Evolutionary conservation across 2,797 vertebrate genomes (phyloP), one percentile per base, ranked within the genome.

Genomic region (Premnoplex brunnescens): DNA sequence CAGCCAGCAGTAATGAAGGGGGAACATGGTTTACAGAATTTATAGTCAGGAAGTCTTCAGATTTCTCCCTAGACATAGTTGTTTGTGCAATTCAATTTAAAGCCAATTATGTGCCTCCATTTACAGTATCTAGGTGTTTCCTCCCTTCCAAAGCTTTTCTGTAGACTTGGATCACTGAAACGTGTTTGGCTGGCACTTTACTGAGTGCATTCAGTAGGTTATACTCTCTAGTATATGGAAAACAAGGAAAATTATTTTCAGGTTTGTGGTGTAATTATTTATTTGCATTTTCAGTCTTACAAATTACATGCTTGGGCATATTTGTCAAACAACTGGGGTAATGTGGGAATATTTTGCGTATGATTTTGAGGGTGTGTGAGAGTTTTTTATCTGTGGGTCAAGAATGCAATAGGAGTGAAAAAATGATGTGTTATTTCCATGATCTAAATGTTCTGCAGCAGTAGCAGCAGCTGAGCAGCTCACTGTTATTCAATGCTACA

Each of bases 401-500:
- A 87, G 55, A 91, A 89, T 91, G 56, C 73, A 89, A 48, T 78
- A 81, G 96, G 91, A 96, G 95, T 98, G 98, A 98, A 98, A 98
- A 98, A 98, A 98, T 97, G 91, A 98, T 98, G 97, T 97, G 97
- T 98, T 98, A 98, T 98, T 98, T 97, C 97, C 93, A 92, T 97
- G 95, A 98, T 98, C 97, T 98, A 95, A 98, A 97, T 98, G 97
- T 98, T 97, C 97, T 97, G 97, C 97, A 97, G 97, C 98, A 98
- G 97, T 97, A 98, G 97, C 98, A 98, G 98, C 98, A 98, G 97
- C 98, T 97, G 97, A 98, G 97, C 97, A 97, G 96, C 98, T 98
- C 97, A 97, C 97, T 98, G 98, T 98, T 98, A 98, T 98, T 99
- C 98, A 98, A 97, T 98, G 98, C 98, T 98, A 98, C 99, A 99